Evolutionary conservation across 2,888 invertebrate genomes (phyloP), one percentile per base, ranked within the genome.

Genomic region (Yponomeuta cagnagella): DNA sequence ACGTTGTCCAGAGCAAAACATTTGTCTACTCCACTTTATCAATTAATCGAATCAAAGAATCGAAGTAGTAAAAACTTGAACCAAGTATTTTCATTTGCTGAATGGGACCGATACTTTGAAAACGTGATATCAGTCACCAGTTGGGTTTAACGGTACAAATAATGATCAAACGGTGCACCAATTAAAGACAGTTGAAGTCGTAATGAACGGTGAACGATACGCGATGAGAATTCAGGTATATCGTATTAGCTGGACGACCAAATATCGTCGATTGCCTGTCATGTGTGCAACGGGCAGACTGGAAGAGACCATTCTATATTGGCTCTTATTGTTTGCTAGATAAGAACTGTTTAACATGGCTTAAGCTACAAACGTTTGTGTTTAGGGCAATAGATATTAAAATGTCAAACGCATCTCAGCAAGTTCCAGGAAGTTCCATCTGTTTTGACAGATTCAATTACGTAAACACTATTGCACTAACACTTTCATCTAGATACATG

Each of bases 161-260:
- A 58, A 58, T 58, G 15, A 58, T 58, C 52, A 58, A 58, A 58
- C 52, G 52, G 52, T 58, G 52, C 52, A 58, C 52, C 52, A 58
- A 58, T 58, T 58, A 58, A 58, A 58, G 52, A 58, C 52, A 58
- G 15, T 15, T 58, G 15, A 58, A 58, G 15, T 58, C 52, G 52
- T 58, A 58, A 58, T 58, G 15, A 58, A 58, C 52, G 52, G 52
- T 58, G 52, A 12, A 58, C 12, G 15, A 15, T 58, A 58, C 52
- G 52, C 52, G 52, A 15, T 58, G 52, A 10, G 52, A 12, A 58
- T 58, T 58, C 52, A 58, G 15, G 15, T 58, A 58, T 58, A 15
- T 58, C 5, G 12, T 58, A 58, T 52, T 3, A 52, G 33, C 15
- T 58, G 52, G 52, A 15, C 8, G 43, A 15, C 15, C 52, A 58